These are phyloP conservation scores for Morus bassanus DNA, from an alignment of 2,797 vertebrate species.

Conservation along the genomic window DNA sequence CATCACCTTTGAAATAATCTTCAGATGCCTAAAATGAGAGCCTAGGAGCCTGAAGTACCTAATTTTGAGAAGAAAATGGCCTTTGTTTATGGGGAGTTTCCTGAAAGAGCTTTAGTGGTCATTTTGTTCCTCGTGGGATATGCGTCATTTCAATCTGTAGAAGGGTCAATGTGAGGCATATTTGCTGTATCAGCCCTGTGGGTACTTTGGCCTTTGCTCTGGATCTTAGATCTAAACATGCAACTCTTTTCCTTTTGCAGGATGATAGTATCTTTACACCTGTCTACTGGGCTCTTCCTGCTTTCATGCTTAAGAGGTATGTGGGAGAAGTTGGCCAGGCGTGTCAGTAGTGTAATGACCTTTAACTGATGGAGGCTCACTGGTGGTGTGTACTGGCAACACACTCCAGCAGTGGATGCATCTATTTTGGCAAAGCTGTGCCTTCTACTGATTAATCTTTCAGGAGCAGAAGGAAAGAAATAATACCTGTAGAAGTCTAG, in stretches of 20 bases:
- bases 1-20: background rate
- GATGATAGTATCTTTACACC: conserved; percentile 21
- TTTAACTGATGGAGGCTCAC: background rate
- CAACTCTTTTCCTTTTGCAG: background rate
- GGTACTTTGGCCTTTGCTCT: conserved; percentile 25
- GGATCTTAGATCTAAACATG: background rate
- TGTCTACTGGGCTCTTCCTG: conserved; percentile 36
- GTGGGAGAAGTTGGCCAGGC: conserved; percentile 28
- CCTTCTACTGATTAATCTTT: background rate
- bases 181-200: background rate
- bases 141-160: background rate
- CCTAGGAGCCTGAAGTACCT: background rate
- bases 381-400: background rate
- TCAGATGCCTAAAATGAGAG: background rate
- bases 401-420: background rate
- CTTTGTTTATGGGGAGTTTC: background rate
- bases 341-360: background rate
- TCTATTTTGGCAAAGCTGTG: background rate
- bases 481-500: background rate
- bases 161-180: background rate
- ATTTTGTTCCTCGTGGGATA: background rate
- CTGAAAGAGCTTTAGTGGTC: background rate
- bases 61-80: background rate
- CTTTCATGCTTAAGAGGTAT: background rate
- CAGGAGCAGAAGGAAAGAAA: background rate